Conservation (phyloP, 2,888 invertebrate genomes). For the Stenichneumon culpator region DNA sequence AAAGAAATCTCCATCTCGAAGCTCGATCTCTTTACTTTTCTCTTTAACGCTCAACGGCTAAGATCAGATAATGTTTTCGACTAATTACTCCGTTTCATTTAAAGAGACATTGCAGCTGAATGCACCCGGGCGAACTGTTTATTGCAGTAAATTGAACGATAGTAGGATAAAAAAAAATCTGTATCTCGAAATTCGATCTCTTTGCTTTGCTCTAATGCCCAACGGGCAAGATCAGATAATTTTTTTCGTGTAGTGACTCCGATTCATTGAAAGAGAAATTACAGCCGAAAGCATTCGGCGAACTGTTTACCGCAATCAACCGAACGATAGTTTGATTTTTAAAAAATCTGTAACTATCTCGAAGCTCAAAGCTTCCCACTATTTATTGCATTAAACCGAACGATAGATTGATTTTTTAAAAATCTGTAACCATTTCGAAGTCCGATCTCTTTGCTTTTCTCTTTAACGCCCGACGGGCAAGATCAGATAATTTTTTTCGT, state of each 20-base stretch:
- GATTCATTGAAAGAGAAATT: slow-evolving; percentile 52
- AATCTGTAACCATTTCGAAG: background rate
- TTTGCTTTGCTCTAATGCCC: background rate
- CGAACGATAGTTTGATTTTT: background rate
- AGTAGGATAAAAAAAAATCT: background rate
- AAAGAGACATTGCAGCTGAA: slow-evolving; percentile 43
- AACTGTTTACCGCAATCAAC: background rate
- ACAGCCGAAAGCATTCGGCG: slow-evolving; percentile 28
- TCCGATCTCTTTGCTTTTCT: background rate
- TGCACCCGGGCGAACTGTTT: slow-evolving; percentile 8
- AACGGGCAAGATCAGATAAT: slow-evolving; percentile 21
- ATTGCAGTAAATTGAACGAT: too few relatives aligned
- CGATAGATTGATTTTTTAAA: too few relatives aligned
- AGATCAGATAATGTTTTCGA: slow-evolving; percentile 27
- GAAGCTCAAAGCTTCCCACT: background rate
- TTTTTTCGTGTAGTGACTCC: slow-evolving; percentile 42
- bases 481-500: slow-evolving; percentile 30
- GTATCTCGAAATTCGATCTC: background rate
- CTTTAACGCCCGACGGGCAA: background rate
- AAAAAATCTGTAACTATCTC: too few relatives aligned
- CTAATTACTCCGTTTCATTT: slow-evolving; percentile 51
- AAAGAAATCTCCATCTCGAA: background rate
- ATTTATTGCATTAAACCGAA: background rate
- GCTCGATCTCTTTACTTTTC: background rate
- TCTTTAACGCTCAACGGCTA: background rate